Conservation (phyloP, 2,888 invertebrate genomes). For the Cantharis nigra region DNA sequence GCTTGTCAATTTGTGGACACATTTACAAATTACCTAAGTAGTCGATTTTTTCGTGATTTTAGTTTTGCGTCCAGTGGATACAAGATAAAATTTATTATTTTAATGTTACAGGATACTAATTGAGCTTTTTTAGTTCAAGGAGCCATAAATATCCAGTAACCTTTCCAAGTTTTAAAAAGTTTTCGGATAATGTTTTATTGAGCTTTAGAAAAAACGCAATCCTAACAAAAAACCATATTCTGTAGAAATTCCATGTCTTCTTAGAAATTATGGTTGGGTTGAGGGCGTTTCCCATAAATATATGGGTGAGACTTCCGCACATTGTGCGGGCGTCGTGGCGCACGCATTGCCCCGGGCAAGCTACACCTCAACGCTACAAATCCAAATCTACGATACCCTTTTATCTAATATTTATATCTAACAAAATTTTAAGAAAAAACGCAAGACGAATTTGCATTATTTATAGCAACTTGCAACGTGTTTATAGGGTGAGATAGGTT, state of each 20-base stretch:
- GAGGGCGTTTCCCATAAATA: constrained; percentile 39
- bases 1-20: not conserved
- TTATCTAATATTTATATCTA: constrained; percentile 1
- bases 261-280: constrained; percentile 33
- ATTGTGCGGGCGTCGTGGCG: constrained; percentile 37
- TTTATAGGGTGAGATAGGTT: not conserved
- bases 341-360: constrained; percentile 35
- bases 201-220: not conserved
- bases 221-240: constrained; percentile 22
- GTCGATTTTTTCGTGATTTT: not conserved
- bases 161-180: not conserved
- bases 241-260: constrained; percentile 29
- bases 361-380: constrained; percentile 21
- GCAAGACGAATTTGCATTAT: not conserved
- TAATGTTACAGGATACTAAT: not conserved
- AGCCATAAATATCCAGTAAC: not conserved
- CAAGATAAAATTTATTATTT: not conserved
- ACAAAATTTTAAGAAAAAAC: not conserved
- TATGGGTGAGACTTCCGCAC: constrained; percentile 38
- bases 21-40: not conserved
- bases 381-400: not conserved
- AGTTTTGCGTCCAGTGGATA: not conserved
- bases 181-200: not conserved
- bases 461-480: not conserved
- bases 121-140: not conserved